A percentile compares a stretch with the other conserved stretches of the same genome.
Evolutionary conservation across 1,140 invertebrate genomes (phyloP).

Genomic region (Ceratosolen solmsi): DNA sequence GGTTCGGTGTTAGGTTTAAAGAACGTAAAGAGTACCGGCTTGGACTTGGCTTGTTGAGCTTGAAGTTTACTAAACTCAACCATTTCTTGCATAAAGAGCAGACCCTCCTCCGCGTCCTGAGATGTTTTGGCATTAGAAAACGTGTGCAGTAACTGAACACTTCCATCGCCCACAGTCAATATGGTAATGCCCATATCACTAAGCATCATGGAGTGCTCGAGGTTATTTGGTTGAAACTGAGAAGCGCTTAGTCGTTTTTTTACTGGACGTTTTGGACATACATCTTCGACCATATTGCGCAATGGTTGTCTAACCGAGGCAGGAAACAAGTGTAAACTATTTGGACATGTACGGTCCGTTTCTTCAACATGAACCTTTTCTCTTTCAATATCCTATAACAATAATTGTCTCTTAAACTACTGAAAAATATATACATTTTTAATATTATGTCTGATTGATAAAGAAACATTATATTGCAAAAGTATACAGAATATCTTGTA

Average conservation of each 20-base stretch:
- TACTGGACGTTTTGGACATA: constrained; percentile 79
- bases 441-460: no score
- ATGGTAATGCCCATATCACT: constrained; percentile 96
- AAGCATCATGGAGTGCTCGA: constrained; percentile 90
- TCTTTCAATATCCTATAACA: constrained; percentile 77
- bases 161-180: constrained; percentile 88
- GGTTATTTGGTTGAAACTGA: constrained; percentile 87
- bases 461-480: no score
- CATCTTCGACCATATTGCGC: constrained; percentile 88
- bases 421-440: no score
- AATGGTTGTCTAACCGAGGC: constrained; percentile 85
- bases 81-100: constrained; percentile 98
- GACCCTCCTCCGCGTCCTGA: constrained; percentile 91
- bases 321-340: constrained; percentile 86
- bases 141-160: constrained; percentile 92
- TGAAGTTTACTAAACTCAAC: constrained; percentile 88
- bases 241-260: constrained; percentile 80
- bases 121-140: constrained; percentile 86
- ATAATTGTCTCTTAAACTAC: background rate
- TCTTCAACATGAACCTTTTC: constrained; percentile 69
- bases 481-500: no score
- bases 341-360: constrained; percentile 87
- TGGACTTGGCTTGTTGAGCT: constrained; percentile 76
- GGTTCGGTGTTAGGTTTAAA: constrained; percentile 63
- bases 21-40: constrained; percentile 76